phyloP scores from a whole-genome alignment of 2,888 invertebrate species.

The Epirrhoe tristata region DNA sequence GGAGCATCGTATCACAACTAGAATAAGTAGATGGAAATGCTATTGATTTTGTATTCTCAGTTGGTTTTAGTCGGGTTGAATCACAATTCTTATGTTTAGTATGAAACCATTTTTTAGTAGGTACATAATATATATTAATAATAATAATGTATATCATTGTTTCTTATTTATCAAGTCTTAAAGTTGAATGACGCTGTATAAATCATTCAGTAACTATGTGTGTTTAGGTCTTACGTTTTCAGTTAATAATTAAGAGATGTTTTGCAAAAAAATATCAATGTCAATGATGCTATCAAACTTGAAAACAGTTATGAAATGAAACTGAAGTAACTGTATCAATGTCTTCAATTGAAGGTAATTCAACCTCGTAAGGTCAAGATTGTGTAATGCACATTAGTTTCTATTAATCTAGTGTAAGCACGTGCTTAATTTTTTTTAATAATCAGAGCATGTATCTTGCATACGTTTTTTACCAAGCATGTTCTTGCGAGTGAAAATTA shows the following conservation, averaged over 20 bases:
- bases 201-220: background rate
- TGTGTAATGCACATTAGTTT: background rate
- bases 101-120: no score
- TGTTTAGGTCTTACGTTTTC: background rate
- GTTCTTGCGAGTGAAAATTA: conserved; percentile 29
- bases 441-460: conserved; percentile 33
- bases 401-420: background rate
- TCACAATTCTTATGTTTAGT: no score
- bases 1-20: background rate
- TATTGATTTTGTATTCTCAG: background rate
- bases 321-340: conserved; percentile 1
- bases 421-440: conserved; percentile 1
- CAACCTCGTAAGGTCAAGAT: conserved; percentile 1
- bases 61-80: no score
- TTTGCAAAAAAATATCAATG: conserved; percentile 4
- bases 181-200: no score
- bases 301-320: conserved; percentile 2
- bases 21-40: background rate
- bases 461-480: conserved; percentile 9
- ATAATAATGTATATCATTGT: no score
- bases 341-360: background rate
- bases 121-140: no score
- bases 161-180: no score
- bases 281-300: background rate
- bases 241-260: background rate